Evolutionary conservation across 2,888 invertebrate genomes (phyloP), one percentile per base, ranked within the genome.

Genomic region (Meta bourneti): DNA sequence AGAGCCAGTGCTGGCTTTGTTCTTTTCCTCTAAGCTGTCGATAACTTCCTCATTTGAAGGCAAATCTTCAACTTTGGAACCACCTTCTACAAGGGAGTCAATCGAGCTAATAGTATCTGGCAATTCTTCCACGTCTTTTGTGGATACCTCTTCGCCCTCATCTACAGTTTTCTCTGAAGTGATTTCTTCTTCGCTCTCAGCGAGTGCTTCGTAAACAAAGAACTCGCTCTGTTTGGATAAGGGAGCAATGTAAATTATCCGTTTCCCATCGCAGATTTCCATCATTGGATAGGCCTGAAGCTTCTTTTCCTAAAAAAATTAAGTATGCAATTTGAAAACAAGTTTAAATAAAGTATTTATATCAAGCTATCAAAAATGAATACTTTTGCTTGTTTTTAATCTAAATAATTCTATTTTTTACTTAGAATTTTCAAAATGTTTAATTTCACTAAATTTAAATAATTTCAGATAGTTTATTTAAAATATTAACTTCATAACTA

Each of bases 221-320:
- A 95, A 95, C 84, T 95, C 95, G 61, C 95, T 94, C 93, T 95
- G 95, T 83, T 94, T 94, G 8, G 95, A 94, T 70, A 95, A 94
- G 0, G 95, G 95, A 7, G 95, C 95, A 94, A 95, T 94, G 93
- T 95, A 95, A 51, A 94, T 93, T 11, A 95, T 95, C 19, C 93
- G 93, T 48, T 94, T 93, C 49, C 94, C 94, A 91, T 95, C 94
- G 93, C 95, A 95, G 9, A 95, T 94, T 93, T 95, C 95, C 69
- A 95, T 93, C 93, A 94, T 94, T 13, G 95, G 95, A 93, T 95
- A 95, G 7, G 95, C 95, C 94, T 95, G 95, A 20, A 95, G 94
- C 85, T 94, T 94, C n/a, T 93, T 90, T 34, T 93, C 93, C 94
- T 94, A 93, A 81, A 91, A 71, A 88, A 93, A 9, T 88, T 34